Evolutionary conservation across 2,888 invertebrate species (phyloP).

Genomic region (Chromoteleia sp.): DNA sequence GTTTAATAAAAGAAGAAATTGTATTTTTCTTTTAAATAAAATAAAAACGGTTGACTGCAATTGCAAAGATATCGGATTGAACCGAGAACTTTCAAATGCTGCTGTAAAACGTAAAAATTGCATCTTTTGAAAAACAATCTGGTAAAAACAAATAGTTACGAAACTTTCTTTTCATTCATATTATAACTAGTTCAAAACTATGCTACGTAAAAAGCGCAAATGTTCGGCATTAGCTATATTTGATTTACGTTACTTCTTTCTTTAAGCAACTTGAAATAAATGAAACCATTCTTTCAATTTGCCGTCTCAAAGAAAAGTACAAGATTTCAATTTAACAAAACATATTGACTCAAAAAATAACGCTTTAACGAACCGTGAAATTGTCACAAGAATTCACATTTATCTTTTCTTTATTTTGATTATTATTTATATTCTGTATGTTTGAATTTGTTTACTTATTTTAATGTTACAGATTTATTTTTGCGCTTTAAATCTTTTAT

Average conservation of each 20-base stretch:
- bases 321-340: slow-evolving; percentile 16
- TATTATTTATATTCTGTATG: neutral
- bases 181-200: slow-evolving; percentile 45
- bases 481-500: too few relatives aligned
- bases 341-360: neutral
- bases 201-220: slow-evolving; percentile 26
- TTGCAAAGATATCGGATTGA: slow-evolving; percentile 19
- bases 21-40: too few relatives aligned
- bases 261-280: slow-evolving; percentile 38
- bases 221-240: slow-evolving; percentile 31
- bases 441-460: too few relatives aligned
- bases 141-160: slow-evolving; percentile 47
- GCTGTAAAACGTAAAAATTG: slow-evolving; percentile 31
- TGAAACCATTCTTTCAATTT: slow-evolving; percentile 38
- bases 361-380: slow-evolving; percentile 1
- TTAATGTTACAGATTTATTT: too few relatives aligned
- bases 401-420: neutral
- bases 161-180: slow-evolving; percentile 29
- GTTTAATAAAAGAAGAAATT: slow-evolving; percentile 23
- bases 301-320: neutral
- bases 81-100: neutral
- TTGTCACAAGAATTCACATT: neutral
- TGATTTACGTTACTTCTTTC: slow-evolving; percentile 18
- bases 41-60: slow-evolving; percentile 21
- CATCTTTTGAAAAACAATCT: slow-evolving; percentile 46